A percentile compares a stretch with the other conserved stretches of the same genome.
Conservation (phyloP, 2,888 invertebrate species). For the Tenthredo mesomela region DNA sequence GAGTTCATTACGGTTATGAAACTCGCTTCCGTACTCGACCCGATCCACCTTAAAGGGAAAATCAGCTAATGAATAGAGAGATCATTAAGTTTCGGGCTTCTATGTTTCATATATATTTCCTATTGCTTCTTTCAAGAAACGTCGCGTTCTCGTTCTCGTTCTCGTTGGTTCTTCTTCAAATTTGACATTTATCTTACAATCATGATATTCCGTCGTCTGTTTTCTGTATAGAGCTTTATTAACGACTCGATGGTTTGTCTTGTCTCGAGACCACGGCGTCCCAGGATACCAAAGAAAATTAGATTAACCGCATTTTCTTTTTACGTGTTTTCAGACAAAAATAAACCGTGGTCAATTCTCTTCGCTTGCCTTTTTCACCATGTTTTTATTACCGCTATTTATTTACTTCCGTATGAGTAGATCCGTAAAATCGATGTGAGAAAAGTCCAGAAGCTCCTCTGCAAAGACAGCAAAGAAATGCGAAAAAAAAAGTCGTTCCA, state of each 20-base stretch:
- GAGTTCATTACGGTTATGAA: conserved; percentile 29
- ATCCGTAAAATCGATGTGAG: background rate
- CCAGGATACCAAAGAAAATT: background rate
- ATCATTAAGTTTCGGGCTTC: background rate
- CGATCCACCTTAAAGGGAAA: background rate
- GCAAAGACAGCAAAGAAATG: background rate
- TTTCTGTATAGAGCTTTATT: background rate
- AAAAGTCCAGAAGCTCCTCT: background rate
- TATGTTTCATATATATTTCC: background rate
- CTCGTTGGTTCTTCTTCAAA: background rate
- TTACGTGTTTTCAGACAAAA: background rate
- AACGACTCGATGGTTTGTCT: background rate
- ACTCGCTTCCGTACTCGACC: conserved; percentile 1
- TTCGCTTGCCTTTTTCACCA: background rate
- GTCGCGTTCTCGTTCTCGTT: background rate
- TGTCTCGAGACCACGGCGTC: background rate
- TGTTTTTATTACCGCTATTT: background rate
- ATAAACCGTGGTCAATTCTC: background rate
- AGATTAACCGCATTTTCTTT: background rate
- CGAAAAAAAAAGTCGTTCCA: background rate
- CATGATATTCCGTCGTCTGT: background rate
- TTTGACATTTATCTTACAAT: background rate
- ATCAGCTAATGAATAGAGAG: background rate
- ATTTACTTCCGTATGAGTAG: background rate
- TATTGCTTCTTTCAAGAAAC: background rate